Percentiles rank a stretch among this genome's conserved stretches.
phyloP scores from a whole-genome alignment of 1,140 invertebrate species.

The Euura saliciscinereae region DNA sequence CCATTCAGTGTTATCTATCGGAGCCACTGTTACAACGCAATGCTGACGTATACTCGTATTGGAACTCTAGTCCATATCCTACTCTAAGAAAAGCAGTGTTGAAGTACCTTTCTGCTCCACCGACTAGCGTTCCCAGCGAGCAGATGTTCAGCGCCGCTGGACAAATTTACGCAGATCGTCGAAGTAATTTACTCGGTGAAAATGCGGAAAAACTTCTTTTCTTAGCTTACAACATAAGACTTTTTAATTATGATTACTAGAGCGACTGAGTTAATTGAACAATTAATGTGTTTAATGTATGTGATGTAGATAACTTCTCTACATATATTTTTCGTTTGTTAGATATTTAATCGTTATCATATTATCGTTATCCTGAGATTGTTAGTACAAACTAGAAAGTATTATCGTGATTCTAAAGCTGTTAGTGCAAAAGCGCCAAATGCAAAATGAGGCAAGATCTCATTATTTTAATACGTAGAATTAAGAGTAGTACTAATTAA shows the following conservation, averaged over 20 bases:
- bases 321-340: no score
- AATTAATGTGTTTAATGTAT: no score
- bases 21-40: slow-evolving; percentile 31
- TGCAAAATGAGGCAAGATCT: no score
- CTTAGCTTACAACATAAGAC: slow-evolving; percentile 22
- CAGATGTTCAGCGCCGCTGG: slow-evolving; percentile 32
- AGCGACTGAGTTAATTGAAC: slow-evolving; percentile 1
- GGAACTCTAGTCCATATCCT: slow-evolving; percentile 32
- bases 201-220: slow-evolving; percentile 25
- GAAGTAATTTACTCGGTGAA: slow-evolving; percentile 4
- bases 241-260: slow-evolving; percentile 22
- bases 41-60: slow-evolving; percentile 32
- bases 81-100: slow-evolving; percentile 27
- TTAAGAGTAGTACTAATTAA: no score
- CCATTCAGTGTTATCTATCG: slow-evolving; percentile 31
- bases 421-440: no score
- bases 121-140: slow-evolving; percentile 36
- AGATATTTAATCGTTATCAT: no score
- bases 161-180: slow-evolving; percentile 12
- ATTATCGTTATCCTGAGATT: no score
- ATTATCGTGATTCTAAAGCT: no score
- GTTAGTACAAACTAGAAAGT: no score
- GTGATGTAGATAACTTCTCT: no score
- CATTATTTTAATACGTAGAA: no score
- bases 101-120: slow-evolving; percentile 36